phyloP scores from a whole-genome alignment of 2,113 vertebrate genomes.

The Notarius lentiginosus region DNA sequence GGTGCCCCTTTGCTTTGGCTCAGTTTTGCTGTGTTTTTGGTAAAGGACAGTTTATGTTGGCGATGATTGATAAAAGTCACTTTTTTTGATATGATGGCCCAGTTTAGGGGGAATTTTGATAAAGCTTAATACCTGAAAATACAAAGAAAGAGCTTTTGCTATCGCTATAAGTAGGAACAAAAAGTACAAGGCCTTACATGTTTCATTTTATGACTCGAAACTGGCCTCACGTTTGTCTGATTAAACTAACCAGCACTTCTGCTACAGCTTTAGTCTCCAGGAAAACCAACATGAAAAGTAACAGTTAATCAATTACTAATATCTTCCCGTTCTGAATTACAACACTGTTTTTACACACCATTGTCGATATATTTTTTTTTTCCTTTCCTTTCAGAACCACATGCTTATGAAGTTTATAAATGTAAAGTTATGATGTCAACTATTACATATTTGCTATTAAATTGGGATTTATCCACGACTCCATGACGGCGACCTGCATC shows the following conservation, averaged over 20 bases:
- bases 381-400: not conserved
- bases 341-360: conserved; percentile 21
- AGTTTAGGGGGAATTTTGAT: conserved; percentile 53
- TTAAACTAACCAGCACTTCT: conserved; percentile 22
- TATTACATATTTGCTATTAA: not conserved
- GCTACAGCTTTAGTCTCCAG: conserved; percentile 10
- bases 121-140: conserved; percentile 48
- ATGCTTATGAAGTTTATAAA: not conserved
- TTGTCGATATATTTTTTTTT: not conserved
- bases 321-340: not conserved
- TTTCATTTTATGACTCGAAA: conserved; percentile 29
- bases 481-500: not conserved
- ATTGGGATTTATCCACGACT: not conserved
- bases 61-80: conserved; percentile 45
- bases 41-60: conserved; percentile 57
- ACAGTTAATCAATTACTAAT: not conserved
- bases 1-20: conserved; percentile 46
- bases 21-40: conserved; percentile 51
- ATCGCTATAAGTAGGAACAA: conserved; percentile 19
- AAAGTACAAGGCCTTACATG: conserved; percentile 31
- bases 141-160: conserved; percentile 40
- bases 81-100: conserved; percentile 52
- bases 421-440: not conserved
- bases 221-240: conserved; percentile 17
- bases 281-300: conserved; percentile 7